Evolutionary conservation across 2,797 vertebrate genomes (phyloP), one percentile per base, ranked within the genome.

Genomic region (Apodemus agrarius): DNA sequence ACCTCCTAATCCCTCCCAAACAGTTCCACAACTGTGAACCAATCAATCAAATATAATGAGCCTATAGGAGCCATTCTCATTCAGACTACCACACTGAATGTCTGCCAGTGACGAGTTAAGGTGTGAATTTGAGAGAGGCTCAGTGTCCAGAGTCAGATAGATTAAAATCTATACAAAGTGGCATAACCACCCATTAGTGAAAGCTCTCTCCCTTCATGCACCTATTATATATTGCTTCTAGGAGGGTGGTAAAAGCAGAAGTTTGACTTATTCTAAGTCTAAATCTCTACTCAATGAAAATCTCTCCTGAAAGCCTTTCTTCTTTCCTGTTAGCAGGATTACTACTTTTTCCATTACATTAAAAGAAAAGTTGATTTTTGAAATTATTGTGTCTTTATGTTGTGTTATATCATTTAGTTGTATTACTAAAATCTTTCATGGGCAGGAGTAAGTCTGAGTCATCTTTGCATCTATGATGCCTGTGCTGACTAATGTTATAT

Each of bases 191-290:
- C 46, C 69, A 46, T 72, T 69, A 37, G 43, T 75, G 46, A 91
- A 59, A 21, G 83, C 12, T 52, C 13, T 24, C 52, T 91, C 31
- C 65, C 31, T 54, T 26, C 12, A 1, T 19, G 8, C 59, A 9
- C 31, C 52, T 57, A 1, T 88, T 90, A 6, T 46, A 72, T 92
- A 24, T 57, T 69, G 43, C 63, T 83, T 90, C 37, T 57, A 43
- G 31, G 14, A 63, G 82, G 43, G 16, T 75, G 19, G 26, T 87
- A 34, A 95, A 90, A 90, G 59, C 7, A 46, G 17, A 26, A 81
- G 69, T 75, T 76, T 96, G 37, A 91, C n/a, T 89, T 79, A 49
- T 43, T 94, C 90, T 85, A 88, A 92, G 74, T 19, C 52, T 91
- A 90, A 88, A 92, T 4, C 17, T 79, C 79, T 57, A 83, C 17